Evolutionary conservation across 2,888 invertebrate species (phyloP), one percentile per base, ranked within the genome.

Genomic region (Fissipunctia ypsillon): DNA sequence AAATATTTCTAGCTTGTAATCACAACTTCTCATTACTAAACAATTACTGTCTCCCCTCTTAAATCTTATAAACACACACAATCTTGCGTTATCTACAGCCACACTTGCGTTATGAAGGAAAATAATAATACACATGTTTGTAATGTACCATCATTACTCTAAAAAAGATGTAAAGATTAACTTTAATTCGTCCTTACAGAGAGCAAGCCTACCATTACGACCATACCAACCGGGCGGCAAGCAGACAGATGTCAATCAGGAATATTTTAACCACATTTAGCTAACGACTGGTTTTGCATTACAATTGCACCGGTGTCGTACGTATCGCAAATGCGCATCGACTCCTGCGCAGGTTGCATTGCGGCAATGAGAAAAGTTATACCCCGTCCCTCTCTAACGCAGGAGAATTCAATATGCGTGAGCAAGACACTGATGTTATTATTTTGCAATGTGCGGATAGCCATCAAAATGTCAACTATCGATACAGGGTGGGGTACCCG

Each of bases 381-480:
- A 64, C 25, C 2, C 65, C 52, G 45, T 83, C 87, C 22, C 64
- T 69, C 22, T 87, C 73, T 66, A 10, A 35, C 63, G 5, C 6
- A 19, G 10, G 3, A 4, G 6, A 31, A 59, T 69, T 38, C 22
- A 0, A 0, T 28, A 61, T 69, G 87, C 64, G 80, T 70, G 82
- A 90, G 80, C 38, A 76, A 84, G 88, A 87, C 73, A 71, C 75
- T 69, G 41, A 69, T 73, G 73, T 84, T 88, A 87, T 88, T 88
- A 87, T 89, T 89, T 88, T 70, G 84, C 89, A 89, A 89, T 85
- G 80, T 80, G 73, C 76, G 89, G 88, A 90, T 90, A 86, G 84
- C 70, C 85, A 90, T 90, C 90, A 71, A 88, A 90, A 91, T 91
- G 90, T 91, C 91, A 91, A 89, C 87, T 86, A 78, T 88, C 82